phyloP scores from a whole-genome alignment of 2,888 invertebrate species.

The Dermolepida albohirtum region DNA sequence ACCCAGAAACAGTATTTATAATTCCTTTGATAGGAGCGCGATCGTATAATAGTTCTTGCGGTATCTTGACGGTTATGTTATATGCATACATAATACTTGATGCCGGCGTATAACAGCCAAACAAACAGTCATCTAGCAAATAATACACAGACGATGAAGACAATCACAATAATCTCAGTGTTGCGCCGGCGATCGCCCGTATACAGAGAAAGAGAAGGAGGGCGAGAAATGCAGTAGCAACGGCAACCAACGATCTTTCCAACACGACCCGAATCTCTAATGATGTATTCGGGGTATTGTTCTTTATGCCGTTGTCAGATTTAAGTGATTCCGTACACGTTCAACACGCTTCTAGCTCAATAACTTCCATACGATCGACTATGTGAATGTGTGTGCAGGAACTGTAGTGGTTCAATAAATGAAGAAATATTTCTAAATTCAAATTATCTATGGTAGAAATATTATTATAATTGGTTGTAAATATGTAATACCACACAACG shows the following conservation, averaged over 20 bases:
- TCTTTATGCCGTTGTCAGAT: conserved; percentile 59
- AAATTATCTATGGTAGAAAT: neutral
- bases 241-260: conserved; percentile 45
- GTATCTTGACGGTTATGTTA: conserved; percentile 44
- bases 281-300: conserved; percentile 61
- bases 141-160: conserved; percentile 10
- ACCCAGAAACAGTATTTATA: conserved; percentile 25
- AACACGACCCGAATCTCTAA: conserved; percentile 60
- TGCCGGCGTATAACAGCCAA: conserved; percentile 6
- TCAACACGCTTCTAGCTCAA: conserved; percentile 55
- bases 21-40: conserved; percentile 38
- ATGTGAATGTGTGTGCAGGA: neutral
- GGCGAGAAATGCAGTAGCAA: conserved; percentile 49
- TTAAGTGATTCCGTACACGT: conserved; percentile 61
- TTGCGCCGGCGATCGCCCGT: conserved; percentile 25
- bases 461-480: too few species aligned
- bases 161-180: conserved; percentile 23
- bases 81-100: conserved; percentile 41
- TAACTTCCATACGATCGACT: conserved; percentile 40
- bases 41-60: conserved; percentile 41
- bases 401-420: conserved; percentile 3
- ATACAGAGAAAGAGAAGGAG: conserved; percentile 43
- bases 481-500: too few species aligned
- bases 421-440: neutral
- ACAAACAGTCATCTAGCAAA: conserved; percentile 8